These are phyloP conservation scores for Amphibalanus amphitrite DNA, from an alignment of 1,140 invertebrate species.

Conservation along the genomic window DNA sequence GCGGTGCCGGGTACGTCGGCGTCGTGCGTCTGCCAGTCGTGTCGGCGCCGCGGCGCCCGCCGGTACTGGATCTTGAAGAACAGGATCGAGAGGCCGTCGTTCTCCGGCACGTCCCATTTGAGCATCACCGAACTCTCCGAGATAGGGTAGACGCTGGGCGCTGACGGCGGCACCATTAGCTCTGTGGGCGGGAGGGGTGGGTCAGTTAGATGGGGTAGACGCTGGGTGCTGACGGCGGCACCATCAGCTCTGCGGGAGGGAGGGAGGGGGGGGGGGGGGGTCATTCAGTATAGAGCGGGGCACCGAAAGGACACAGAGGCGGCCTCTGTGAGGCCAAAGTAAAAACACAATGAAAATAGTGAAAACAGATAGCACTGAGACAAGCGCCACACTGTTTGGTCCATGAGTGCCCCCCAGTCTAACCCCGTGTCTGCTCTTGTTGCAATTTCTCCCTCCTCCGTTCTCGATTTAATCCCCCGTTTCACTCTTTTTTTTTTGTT, in stretches of 20 bases:
- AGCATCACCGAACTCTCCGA: slow-evolving; percentile 84
- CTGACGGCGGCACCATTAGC: slow-evolving; percentile 64
- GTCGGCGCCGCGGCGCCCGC: slow-evolving; percentile 37
- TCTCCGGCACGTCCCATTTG: slow-evolving; percentile 62
- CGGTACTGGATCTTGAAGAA: slow-evolving; percentile 84
- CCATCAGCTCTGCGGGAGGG: slow-evolving; percentile 40
- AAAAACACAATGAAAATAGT: too few species aligned
- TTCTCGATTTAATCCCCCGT: too few species aligned
- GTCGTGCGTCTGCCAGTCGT: slow-evolving; percentile 58
- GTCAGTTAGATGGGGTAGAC: slow-evolving; percentile 59
- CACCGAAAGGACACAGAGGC: too few species aligned
- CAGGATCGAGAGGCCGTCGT: slow-evolving; percentile 53
- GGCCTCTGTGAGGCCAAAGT: too few species aligned
- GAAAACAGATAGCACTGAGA: too few species aligned
- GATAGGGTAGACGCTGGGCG: slow-evolving; percentile 63
- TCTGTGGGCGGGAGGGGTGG: slow-evolving; percentile 25
- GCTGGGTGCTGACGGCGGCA: slow-evolving; percentile 67
- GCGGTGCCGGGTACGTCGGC: slow-evolving; percentile 58
- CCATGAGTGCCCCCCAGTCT: too few species aligned
- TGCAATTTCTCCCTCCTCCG: too few species aligned
- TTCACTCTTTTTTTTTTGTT: too few species aligned
- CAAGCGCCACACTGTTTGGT: too few species aligned
- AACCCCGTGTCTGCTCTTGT: too few species aligned
- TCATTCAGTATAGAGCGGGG: too few species aligned
- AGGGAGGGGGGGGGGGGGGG: too few species aligned